Conservation (phyloP, 2,113 vertebrate genomes). For the Procavia capensis region DNA sequence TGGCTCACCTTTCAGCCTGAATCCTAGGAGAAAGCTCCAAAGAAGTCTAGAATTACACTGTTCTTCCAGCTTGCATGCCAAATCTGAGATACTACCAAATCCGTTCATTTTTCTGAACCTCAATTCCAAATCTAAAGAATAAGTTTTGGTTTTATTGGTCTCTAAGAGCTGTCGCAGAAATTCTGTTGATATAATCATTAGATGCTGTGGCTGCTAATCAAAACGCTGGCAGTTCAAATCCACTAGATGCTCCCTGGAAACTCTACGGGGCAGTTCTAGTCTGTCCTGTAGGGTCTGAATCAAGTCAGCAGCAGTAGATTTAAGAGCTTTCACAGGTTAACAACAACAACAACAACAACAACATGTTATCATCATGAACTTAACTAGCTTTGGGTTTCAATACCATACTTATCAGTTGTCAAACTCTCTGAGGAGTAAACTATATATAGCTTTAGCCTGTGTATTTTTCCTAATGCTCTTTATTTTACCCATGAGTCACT, state of each 20-base stretch:
- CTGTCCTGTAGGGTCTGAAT: too few species aligned
- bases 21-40: not conserved
- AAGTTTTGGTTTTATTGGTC: not conserved
- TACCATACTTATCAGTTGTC: not conserved
- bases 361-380: not conserved
- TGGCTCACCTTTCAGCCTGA: not conserved
- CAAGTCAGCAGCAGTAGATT: too few species aligned
- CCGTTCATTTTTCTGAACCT: not conserved
- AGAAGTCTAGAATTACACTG: not conserved
- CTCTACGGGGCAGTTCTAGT: too few species aligned
- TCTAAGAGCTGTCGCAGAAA: conserved; percentile 4
- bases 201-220: too few species aligned
- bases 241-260: too few species aligned
- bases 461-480: not conserved
- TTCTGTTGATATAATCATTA: too few species aligned
- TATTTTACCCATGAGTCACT: not conserved
- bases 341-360: not conserved
- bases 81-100: not conserved
- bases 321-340: not conserved
- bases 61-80: fast-evolving
- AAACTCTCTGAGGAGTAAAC: not conserved
- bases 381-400: not conserved
- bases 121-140: not conserved
- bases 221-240: too few species aligned
- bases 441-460: not conserved